Base-by-base conservation (phyloP, 1,140 invertebrate genomes). In the Sogatella furcifera region DNA sequence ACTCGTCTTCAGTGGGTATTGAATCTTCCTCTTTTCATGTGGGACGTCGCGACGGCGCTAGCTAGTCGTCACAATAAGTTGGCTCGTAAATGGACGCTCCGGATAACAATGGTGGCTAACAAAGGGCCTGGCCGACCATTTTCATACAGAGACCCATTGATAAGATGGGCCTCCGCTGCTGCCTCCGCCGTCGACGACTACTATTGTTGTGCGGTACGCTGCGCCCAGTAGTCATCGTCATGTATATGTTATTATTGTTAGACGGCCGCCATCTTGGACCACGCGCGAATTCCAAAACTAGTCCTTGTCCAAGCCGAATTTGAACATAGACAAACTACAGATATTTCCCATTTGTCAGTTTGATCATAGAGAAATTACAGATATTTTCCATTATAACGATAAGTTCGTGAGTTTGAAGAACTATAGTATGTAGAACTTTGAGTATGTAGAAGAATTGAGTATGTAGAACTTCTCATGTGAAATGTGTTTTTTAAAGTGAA, bases 81-180 rank as follows among this genome's bases (percentile, higher is more conserved):
- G 54, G 54, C 54, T 55, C 54, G 54, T 55, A 55, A 55, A 55
- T 55, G 54, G 54, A 55, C 54, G 54, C 6, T 34, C 22, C 54
- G 54, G 54, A 55, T 55, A 55, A 59, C 46, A 59, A 59, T 49
- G 15, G 43, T 15, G 21, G 24, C 17, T 38, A 52, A 38, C 43
- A 49, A 49, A 38, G 57, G 46, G 22, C 8, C 44, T 52, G 46
- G 22, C 52, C 19, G 43, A 59, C 57, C 57, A 59, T 59, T 59
- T 59, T 46, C 57, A 59, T 59, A 38, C 11, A 52, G 57, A 59
- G 57, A 59, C 28, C 57, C 43, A 59, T 57, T 49, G 41, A 57
- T 52, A 38, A 59, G 46, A 52, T 38, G 57, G 31, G 44, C 24
- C 6, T 2, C 24, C 24, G 24, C n/a, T n/a, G 24, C 24, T 28